Evolutionary conservation across 2,797 vertebrate species (phyloP).

Genomic region (Gymnodraco acuticeps): DNA sequence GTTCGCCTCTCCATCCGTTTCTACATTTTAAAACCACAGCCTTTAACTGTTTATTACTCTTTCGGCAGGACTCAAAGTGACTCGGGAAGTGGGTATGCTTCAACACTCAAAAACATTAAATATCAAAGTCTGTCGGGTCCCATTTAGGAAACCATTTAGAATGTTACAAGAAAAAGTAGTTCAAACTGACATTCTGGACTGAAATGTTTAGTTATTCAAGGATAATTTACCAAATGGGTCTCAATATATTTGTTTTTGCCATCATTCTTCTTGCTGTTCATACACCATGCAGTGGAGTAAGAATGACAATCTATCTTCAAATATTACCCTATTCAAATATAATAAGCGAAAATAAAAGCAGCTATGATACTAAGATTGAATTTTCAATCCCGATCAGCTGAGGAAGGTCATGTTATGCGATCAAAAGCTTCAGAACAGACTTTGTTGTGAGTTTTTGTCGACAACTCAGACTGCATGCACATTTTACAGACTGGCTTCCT

Average conservation of each 20-base stretch:
- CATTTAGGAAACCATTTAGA: not conserved
- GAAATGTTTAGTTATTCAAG: conserved; percentile 7
- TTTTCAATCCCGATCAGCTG: not conserved
- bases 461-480: not conserved
- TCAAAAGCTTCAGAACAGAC: not conserved
- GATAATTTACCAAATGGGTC: not conserved
- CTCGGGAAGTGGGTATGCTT: not conserved
- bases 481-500: no score
- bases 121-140: not conserved
- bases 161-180: not conserved
- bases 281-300: not conserved
- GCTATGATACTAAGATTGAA: not conserved
- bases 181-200: not conserved
- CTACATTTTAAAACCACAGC: conserved; percentile 25
- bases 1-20: conserved; percentile 28
- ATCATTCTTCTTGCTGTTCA: not conserved
- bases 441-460: not conserved
- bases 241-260: not conserved
- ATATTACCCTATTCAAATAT: not conserved
- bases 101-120: conserved; percentile 6
- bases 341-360: not conserved
- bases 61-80: not conserved
- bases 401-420: not conserved
- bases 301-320: no score
- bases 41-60: conserved; percentile 5